These are phyloP conservation scores for Zaprionus africanus DNA, from an alignment of 1,140 invertebrate genomes.

Conservation along the genomic window DNA sequence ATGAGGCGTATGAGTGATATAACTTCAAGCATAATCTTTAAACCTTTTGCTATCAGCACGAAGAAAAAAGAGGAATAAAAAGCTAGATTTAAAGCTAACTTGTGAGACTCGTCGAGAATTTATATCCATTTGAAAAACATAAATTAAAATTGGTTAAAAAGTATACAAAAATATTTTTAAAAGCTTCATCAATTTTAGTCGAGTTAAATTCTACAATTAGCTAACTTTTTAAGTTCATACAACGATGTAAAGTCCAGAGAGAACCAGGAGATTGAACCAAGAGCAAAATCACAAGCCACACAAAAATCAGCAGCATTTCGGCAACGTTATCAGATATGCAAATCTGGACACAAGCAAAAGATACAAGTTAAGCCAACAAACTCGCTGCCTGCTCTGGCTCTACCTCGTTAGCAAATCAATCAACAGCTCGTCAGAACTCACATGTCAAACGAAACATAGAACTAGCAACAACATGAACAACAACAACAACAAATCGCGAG, in stretches of 20 bases:
- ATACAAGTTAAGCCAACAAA: not conserved
- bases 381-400: not conserved
- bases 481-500: not conserved
- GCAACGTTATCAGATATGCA: not conserved
- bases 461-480: not conserved
- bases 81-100: not conserved
- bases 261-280: too few species aligned
- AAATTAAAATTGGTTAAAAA: not conserved
- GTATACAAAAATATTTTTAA: not conserved
- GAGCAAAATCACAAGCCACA: too few species aligned
- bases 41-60: too few species aligned
- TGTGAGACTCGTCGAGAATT: not conserved
- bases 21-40: too few species aligned
- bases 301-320: too few species aligned
- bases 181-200: too few species aligned
- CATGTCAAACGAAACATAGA: not conserved
- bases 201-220: too few species aligned
- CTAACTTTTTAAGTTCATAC: too few species aligned
- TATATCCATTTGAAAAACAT: not conserved
- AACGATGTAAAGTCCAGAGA: too few species aligned
- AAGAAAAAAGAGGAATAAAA: not conserved
- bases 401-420: not conserved
- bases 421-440: not conserved
- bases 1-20: slow-evolving; percentile 14
- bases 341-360: not conserved